Evolutionary conservation across 2,797 vertebrate genomes (phyloP).

Genomic region (Aldrovandia affinis): DNA sequence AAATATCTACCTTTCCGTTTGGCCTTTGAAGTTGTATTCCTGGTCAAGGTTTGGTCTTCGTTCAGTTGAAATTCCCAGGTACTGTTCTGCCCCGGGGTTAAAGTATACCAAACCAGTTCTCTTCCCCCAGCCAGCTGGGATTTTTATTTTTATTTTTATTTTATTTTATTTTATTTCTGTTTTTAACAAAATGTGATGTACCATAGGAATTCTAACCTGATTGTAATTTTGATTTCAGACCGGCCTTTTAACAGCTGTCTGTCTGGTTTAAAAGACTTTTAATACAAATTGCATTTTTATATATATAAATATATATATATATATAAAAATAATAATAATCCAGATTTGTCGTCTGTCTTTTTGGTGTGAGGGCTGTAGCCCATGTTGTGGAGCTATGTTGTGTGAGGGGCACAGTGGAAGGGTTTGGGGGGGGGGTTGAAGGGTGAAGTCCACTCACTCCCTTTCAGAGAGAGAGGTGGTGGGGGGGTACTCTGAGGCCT

Average conservation of each 20-base stretch:
- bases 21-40: conserved; percentile 69
- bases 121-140: conserved; percentile 50
- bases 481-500: no score
- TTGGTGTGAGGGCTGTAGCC: neutral
- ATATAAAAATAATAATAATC: neutral
- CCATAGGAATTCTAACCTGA: conserved; percentile 69
- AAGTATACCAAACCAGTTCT: conserved; percentile 43
- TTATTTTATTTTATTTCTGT: conserved; percentile 42
- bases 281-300: conserved; percentile 86
- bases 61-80: conserved; percentile 63
- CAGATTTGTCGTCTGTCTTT: neutral
- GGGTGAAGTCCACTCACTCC: no score
- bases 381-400: neutral
- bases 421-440: neutral
- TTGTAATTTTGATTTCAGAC: conserved; percentile 79
- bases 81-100: conserved; percentile 61
- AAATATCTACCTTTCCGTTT: conserved; percentile 39
- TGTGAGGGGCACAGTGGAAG: neutral
- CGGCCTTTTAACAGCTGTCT: conserved; percentile 72
- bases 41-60: conserved; percentile 63
- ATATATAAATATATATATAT: neutral
- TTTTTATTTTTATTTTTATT: conserved; percentile 32
- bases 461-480: no score
- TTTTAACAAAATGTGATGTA: conserved; percentile 74
- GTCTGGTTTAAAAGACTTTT: conserved; percentile 83